Evolutionary conservation across 1,140 invertebrate species (phyloP).

Genomic region (Streblospio benedicti): DNA sequence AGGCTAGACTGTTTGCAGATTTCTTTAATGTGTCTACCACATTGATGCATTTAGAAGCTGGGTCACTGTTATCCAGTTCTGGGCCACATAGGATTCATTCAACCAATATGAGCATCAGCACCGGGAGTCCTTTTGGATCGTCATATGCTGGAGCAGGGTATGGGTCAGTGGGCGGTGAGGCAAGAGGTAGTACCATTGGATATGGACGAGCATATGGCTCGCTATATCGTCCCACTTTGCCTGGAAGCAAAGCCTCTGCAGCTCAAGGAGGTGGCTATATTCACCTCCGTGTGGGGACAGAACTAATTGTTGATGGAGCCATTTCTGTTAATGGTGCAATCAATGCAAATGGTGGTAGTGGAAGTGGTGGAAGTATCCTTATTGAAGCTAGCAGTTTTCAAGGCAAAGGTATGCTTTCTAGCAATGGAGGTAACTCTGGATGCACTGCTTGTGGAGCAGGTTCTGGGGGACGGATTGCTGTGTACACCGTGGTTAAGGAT

Average conservation of each 20-base stretch:
- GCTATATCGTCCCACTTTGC: conserved; percentile 25
- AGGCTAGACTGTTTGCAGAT: conserved; percentile 26
- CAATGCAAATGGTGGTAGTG: conserved; percentile 24
- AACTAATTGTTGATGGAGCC: conserved; percentile 29
- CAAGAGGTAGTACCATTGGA: neutral
- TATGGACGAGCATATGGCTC: conserved; percentile 26
- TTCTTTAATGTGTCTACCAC: conserved; percentile 31
- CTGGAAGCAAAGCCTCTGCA: conserved; percentile 27
- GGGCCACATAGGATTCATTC: conserved; percentile 24
- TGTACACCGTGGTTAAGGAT: conserved; percentile 22
- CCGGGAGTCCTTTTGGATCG: conserved; percentile 11
- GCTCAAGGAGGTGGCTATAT: conserved; percentile 31
- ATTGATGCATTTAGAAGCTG: conserved; percentile 26
- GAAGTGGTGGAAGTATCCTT: conserved; percentile 33
- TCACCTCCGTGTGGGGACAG: conserved; percentile 23
- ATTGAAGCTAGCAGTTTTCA: conserved; percentile 28
- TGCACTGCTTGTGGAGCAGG: conserved; percentile 25
- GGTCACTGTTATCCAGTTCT: conserved; percentile 26
- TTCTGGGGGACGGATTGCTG: conserved; percentile 29
- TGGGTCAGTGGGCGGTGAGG: conserved; percentile 28
- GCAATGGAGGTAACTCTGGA: conserved; percentile 26
- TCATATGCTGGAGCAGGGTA: conserved; percentile 29
- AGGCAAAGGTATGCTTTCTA: conserved; percentile 29
- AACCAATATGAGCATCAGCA: conserved; percentile 22
- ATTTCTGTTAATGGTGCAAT: conserved; percentile 27